Conservation (phyloP, 1,140 invertebrate genomes). For the Heterodera carotae region DNA sequence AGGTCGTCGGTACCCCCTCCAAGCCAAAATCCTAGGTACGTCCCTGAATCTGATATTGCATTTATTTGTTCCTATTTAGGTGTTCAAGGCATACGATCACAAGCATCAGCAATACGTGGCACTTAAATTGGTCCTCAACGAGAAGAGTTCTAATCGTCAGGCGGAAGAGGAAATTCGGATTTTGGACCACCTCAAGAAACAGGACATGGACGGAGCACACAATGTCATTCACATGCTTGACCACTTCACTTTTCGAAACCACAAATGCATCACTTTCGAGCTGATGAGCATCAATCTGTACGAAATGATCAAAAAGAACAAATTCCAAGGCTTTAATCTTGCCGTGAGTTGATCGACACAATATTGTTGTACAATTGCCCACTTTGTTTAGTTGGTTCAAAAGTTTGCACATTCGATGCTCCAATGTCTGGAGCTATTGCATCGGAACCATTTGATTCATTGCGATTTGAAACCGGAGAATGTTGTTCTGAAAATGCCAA, state of each 20-base stretch:
- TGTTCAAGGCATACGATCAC: constrained; percentile 70
- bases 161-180: constrained; percentile 99
- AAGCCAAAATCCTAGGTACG: too few species aligned
- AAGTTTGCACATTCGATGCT: constrained; percentile 97
- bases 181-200: constrained; percentile 87
- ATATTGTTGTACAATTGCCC: neutral
- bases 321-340: constrained; percentile 96
- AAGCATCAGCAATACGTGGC: constrained; percentile 69
- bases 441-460: constrained; percentile 96
- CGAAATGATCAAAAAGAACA: constrained; percentile 99
- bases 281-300: constrained; percentile 96
- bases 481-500: constrained; percentile 95
- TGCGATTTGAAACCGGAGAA: constrained; percentile 97
- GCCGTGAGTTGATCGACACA: constrained; percentile 46
- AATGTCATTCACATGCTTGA: constrained; percentile 98
- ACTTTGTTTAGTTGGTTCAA: constrained; percentile 78
- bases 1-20: too few species aligned
- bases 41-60: too few species aligned
- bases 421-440: constrained; percentile 92
- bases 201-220: constrained; percentile 96
- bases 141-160: constrained; percentile 95
- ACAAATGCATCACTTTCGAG: constrained; percentile 99
- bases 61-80: constrained; percentile 73
- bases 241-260: constrained; percentile 95
- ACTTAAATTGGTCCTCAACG: constrained; percentile 75